A percentile compares a stretch with the other conserved stretches of the same genome.
Conservation (phyloP, 2,113 vertebrate species). For the Atrichornis clamosus region DNA sequence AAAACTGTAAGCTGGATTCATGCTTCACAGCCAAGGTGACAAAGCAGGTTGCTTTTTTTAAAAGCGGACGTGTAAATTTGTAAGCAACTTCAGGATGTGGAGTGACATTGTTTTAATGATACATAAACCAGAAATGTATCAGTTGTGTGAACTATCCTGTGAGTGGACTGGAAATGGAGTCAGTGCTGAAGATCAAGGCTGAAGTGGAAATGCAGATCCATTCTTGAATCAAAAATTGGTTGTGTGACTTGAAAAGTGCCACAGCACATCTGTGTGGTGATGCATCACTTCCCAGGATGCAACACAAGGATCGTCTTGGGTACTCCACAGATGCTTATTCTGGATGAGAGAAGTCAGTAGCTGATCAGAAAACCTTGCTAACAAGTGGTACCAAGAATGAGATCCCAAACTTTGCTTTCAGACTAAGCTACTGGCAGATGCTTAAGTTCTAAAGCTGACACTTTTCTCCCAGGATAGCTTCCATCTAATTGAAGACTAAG, state of each 20-base stretch:
- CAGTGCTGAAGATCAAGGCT: neutral
- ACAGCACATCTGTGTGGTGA: neutral
- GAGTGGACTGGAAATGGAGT: neutral
- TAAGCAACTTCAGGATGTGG: neutral
- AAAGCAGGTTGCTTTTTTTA: slow-evolving; percentile 3
- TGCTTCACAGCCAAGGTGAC: neutral
- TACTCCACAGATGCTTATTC: neutral
- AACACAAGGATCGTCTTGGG: neutral
- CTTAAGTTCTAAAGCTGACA: neutral
- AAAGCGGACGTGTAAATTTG: neutral
- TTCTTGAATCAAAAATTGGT: neutral
- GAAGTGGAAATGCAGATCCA: neutral
- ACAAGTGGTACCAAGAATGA: neutral
- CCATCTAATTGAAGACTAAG: neutral
- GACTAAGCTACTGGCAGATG: neutral
- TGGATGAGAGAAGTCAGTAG: neutral
- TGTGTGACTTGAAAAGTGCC: neutral
- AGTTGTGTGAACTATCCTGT: neutral
- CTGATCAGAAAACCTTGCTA: neutral
- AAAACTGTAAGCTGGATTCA: neutral
- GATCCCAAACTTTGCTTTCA: neutral
- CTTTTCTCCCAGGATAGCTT: neutral
- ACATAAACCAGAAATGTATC: neutral
- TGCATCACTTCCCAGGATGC: neutral
- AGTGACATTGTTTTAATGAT: neutral